phyloP scores from a whole-genome alignment of 1,140 invertebrate species.

The Mercenaria mercenaria region DNA sequence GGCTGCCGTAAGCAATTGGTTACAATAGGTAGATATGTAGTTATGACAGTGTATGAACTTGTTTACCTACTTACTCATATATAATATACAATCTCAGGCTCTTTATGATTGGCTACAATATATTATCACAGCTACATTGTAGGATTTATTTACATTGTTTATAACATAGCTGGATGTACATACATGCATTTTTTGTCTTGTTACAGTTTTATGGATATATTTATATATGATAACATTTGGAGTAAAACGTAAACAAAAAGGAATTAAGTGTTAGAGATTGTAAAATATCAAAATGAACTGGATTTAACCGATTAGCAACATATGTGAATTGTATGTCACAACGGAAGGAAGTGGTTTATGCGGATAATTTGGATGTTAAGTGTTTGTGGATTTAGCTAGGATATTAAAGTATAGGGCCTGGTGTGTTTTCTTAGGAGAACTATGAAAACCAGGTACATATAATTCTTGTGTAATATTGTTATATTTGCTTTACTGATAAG shows the following conservation, averaged over 20 bases:
- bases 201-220: not conserved
- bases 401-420: not conserved
- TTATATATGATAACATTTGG: too few species aligned
- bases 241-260: too few species aligned
- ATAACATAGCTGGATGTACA: not conserved
- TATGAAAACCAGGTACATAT: not conserved
- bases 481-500: slow-evolving; percentile 1
- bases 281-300: too few species aligned
- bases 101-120: slow-evolving; percentile 15
- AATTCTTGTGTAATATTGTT: not conserved
- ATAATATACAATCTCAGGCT: not conserved
- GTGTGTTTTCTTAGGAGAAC: not conserved
- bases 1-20: not conserved
- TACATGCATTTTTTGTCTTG: not conserved
- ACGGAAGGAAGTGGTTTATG: not conserved
- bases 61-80: not conserved
- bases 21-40: not conserved
- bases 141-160: slow-evolving; percentile 1
- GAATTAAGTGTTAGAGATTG: too few species aligned
- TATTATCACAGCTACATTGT: not conserved
- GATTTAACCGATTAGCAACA: not conserved
- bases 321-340: not conserved
- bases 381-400: not conserved
- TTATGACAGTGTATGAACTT: not conserved
- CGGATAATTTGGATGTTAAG: not conserved